Conservation (phyloP, 2,113 vertebrate genomes). For the Pangasianodon hypophthalmus region DNA sequence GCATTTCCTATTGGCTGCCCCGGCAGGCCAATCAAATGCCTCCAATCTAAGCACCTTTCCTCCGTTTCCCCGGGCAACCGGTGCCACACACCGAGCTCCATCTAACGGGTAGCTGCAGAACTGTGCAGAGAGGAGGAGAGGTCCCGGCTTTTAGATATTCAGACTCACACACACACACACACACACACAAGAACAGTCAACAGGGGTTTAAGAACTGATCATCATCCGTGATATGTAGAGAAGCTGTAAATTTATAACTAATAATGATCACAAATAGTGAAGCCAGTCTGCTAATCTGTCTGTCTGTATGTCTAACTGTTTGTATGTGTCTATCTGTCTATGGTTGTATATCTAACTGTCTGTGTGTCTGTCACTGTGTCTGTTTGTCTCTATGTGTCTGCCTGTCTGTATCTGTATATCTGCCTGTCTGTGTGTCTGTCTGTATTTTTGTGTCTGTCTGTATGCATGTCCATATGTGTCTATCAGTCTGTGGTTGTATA, state of each 20-base stretch:
- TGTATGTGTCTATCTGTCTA: not conserved
- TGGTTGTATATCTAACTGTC: not conserved
- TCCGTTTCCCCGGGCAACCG: slow-evolving; percentile 52
- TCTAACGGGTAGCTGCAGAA: slow-evolving; percentile 16
- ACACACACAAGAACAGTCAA: not conserved
- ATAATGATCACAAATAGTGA: not conserved
- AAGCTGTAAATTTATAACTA: not conserved
- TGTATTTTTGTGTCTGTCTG: not conserved
- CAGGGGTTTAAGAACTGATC: not conserved
- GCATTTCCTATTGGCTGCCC: slow-evolving; percentile 71
- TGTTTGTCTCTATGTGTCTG: not conserved
- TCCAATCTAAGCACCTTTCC: slow-evolving; percentile 55
- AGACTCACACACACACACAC: not conserved
- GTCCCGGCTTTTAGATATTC: not conserved
- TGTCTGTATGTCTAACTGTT: not conserved
- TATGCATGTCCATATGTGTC: slow-evolving; percentile 44
- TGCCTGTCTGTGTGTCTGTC: slow-evolving; percentile 30
- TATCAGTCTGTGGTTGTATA: not conserved
- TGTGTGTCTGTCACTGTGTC: not conserved
- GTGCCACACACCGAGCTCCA: slow-evolving; percentile 35
- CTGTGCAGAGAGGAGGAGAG: slow-evolving; percentile 5
- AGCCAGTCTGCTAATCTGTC: not conserved
- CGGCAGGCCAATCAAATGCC: slow-evolving; percentile 71
- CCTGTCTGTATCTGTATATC: not conserved
- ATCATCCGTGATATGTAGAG: not conserved